Evolutionary conservation across 92 coral and sea anemone genomes (phyloP), one percentile per base, ranked within the genome.

Genomic region (Palythoa caribaeorum): DNA sequence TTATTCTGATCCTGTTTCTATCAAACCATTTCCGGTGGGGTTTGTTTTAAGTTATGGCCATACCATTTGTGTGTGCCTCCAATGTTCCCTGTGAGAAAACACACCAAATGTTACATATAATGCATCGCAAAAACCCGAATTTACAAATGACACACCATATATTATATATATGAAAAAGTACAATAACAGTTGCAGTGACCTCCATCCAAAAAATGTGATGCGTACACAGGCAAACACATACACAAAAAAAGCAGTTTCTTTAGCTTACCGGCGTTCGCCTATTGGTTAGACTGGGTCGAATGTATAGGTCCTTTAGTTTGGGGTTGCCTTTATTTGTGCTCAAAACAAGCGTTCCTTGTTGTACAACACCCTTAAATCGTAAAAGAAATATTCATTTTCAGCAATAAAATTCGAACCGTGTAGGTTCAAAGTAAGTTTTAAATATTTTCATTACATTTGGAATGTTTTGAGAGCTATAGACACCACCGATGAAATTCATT

Each of bases 21-120:
- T 2, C 3, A 40, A 40, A 40, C 47, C 47, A 40, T 40, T 40
- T 40, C 47, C 47, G 6, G 47, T 40, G 47, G 47, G 47, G 21
- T 6, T 13, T 21, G 28, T 44, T 84, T 47, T 8, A 17, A 19
- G 9, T 44, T 38, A 48, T 38, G 51, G 57, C 8, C 92, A 52
- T 92, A 95, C 98, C 99, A 76, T 97, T 97, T 28, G 91, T 95
- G 90, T 95, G 98, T 8, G 97, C 99, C 71, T 97, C 99, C 57
- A 97, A 83, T 37, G 96, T 97, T 65, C 99, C 99, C 99, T 97
- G 84, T 7, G 71, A 83, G 70, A 48, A 71, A 84, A 60, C 36
- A 85, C 39, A 84, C 1, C 78, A 9, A 12, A 36, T 21, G 36
- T 37, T n/a, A 60, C 9, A 39, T 12, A 9, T 13, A 50, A 57